Percentiles rank a stretch among this genome's conserved stretches.
phyloP scores from a whole-genome alignment of 2,113 vertebrate genomes.

The Salvelinus fontinalis region DNA sequence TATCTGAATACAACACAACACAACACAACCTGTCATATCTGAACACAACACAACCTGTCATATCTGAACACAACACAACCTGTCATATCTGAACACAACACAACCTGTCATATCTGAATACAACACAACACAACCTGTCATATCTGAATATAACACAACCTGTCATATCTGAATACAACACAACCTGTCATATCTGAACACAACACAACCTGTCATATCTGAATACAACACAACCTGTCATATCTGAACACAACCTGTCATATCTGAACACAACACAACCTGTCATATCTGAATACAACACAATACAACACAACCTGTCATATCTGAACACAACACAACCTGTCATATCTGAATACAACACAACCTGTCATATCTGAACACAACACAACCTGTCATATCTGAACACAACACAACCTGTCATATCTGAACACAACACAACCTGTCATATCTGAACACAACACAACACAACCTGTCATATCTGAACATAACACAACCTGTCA shows the following conservation, averaged over 20 bases:
- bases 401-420: constrained; percentile 10
- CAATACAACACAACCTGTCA: constrained; percentile 6
- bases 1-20: no score
- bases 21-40: neutral
- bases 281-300: constrained; percentile 86
- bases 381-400: constrained; percentile 74
- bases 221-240: neutral
- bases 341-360: neutral
- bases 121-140: neutral
- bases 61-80: no score
- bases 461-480: neutral
- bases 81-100: constrained; percentile 76
- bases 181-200: constrained; percentile 75
- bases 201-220: neutral
- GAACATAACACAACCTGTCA: no score
- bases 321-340: neutral
- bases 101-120: neutral
- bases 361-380: no score
- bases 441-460: neutral
- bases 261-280: no score
- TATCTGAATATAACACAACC: neutral
- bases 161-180: no score
- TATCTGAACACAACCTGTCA: neutral
- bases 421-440: neutral
- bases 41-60: neutral